Percentiles rank a stretch among this genome's conserved stretches.
phyloP scores from a whole-genome alignment of 2,113 vertebrate genomes.

The Rutilus rutilus region DNA sequence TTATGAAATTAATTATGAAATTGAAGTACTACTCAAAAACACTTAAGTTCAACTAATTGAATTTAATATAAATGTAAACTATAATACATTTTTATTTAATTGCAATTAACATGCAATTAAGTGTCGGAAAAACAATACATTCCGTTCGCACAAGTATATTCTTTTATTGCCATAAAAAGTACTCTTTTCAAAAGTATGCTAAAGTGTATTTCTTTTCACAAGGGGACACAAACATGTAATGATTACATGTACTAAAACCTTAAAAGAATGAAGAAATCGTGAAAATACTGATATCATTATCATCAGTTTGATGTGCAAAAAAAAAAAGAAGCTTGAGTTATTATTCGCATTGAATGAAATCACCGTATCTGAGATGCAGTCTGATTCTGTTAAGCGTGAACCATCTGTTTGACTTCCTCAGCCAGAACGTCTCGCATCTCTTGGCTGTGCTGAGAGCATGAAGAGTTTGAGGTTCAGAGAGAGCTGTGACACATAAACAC shows the following conservation, averaged over 20 bases:
- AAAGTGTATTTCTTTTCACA: not conserved
- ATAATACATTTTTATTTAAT: not conserved
- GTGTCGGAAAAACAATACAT: not conserved
- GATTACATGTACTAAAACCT: not conserved
- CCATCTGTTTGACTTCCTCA: not conserved
- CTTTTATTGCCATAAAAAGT: not conserved
- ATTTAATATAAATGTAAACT: not conserved
- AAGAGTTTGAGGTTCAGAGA: constrained; percentile 32
- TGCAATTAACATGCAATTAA: not conserved
- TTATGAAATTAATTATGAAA: too few species aligned
- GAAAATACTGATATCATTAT: not conserved
- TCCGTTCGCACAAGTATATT: not conserved
- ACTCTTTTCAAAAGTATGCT: not conserved
- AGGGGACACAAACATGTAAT: not conserved
- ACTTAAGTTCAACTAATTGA: too few species aligned
- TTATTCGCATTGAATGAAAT: not conserved
- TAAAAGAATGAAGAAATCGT: not conserved
- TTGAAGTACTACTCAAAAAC: too few species aligned
- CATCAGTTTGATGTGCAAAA: not conserved
- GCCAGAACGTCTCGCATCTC: constrained; percentile 10
- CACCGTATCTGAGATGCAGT: not conserved
- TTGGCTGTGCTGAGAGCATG: constrained; percentile 1
- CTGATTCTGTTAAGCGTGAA: not conserved
- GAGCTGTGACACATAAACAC: constrained; percentile 54
- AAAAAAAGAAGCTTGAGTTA: not conserved